Conservation (phyloP, 2,113 vertebrate species). For the Oreochromis niloticus region DNA sequence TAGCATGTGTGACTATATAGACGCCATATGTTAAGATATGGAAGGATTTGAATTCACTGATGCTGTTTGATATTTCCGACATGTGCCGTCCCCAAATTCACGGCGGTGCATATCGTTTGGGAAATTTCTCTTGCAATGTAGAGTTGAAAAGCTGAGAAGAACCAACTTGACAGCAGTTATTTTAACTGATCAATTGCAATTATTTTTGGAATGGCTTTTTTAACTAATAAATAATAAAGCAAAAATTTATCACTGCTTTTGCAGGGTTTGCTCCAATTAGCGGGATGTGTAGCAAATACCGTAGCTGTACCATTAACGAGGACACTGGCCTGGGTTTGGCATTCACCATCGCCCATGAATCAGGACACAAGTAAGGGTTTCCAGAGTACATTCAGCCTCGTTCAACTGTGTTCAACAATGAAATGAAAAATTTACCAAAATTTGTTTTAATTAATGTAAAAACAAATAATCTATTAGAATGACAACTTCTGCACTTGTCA, state of each 20-base stretch:
- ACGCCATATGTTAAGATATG: neutral
- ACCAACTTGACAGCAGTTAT: neutral
- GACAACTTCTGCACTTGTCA: neutral
- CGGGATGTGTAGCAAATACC: conserved; percentile 91
- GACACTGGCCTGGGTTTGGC: conserved; percentile 86
- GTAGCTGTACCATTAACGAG: conserved; percentile 88
- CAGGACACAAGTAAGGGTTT: conserved; percentile 85
- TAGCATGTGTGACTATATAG: neutral
- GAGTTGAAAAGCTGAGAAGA: neutral
- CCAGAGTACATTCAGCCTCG: neutral
- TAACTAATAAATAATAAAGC: neutral
- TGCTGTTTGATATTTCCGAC: neutral
- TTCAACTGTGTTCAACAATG: neutral
- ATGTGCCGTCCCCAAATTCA: neutral
- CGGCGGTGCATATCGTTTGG: neutral
- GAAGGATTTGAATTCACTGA: neutral
- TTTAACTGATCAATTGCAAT: neutral
- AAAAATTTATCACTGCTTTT: neutral
- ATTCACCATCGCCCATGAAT: conserved; percentile 90
- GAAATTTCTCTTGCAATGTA: neutral
- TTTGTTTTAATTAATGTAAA: neutral
- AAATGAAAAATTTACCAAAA: neutral
- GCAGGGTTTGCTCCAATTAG: conserved; percentile 88
- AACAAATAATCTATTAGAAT: neutral
- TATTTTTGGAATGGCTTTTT: neutral